Conservation (phyloP, 2,888 invertebrate genomes). For the Caenorhabditis drosophilae region DNA sequence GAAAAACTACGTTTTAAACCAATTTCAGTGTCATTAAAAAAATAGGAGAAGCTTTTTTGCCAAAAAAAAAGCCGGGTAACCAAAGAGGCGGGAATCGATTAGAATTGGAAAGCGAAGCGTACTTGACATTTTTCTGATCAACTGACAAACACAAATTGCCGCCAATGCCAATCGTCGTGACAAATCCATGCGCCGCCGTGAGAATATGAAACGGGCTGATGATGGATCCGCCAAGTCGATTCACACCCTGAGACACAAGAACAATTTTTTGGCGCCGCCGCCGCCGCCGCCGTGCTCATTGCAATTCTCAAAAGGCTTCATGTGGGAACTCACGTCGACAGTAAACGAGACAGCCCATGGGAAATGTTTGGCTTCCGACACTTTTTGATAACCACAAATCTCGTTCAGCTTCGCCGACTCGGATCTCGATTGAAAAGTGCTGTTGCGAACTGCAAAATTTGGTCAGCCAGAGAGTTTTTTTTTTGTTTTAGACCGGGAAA, state of each 20-base stretch:
- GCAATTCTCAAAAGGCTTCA: too few species aligned
- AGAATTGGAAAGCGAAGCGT: not conserved
- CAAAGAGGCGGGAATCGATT: too few species aligned
- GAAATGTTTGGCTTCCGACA: constrained; percentile 26
- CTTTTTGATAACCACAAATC: constrained; percentile 23
- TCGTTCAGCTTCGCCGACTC: constrained; percentile 9
- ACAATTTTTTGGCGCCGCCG: too few species aligned
- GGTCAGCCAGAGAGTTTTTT: not conserved
- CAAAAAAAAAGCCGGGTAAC: too few species aligned
- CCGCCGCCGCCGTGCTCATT: too few species aligned
- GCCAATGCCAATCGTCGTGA: constrained; percentile 43
- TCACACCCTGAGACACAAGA: constrained; percentile 42
- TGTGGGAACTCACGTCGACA: constrained; percentile 15
- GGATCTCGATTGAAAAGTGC: constrained; percentile 7
- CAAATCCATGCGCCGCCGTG: constrained; percentile 66
- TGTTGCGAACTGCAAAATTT: constrained; percentile 18
- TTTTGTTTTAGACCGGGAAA: not conserved
- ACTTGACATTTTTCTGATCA: constrained; percentile 12
- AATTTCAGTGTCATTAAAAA: too few species aligned
- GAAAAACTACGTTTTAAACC: too few species aligned
- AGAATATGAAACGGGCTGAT: constrained; percentile 67
- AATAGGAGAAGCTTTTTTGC: too few species aligned
- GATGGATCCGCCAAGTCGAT: constrained; percentile 59
- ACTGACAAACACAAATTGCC: constrained; percentile 17
- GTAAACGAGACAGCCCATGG: constrained; percentile 64